These are phyloP conservation scores for Aphelenchoides bicaudatus DNA, from an alignment of 2,888 invertebrate genomes.

Conservation along the genomic window DNA sequence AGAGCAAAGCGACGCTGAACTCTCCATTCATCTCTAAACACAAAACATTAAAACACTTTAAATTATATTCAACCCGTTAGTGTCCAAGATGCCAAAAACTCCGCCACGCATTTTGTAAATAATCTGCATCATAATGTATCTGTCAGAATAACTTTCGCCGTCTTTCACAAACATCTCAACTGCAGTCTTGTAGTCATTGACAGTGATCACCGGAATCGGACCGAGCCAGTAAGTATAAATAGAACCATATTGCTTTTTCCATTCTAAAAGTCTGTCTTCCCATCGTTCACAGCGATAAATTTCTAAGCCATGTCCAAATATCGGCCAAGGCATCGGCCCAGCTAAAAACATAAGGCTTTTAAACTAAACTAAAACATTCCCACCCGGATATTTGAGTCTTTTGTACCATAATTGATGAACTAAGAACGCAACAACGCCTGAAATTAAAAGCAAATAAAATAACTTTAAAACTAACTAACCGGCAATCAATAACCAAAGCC, in stretches of 20 bases:
- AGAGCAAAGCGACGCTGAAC: constrained; percentile 35
- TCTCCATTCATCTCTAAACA: constrained; percentile 30
- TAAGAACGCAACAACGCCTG: neutral
- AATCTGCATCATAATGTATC: neutral
- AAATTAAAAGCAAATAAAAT: neutral
- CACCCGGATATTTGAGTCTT: neutral
- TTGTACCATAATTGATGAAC: constrained; percentile 3
- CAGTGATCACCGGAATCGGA: constrained; percentile 13
- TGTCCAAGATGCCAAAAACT: constrained; percentile 1
- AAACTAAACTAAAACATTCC: neutral
- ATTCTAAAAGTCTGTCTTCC: constrained; percentile 12
- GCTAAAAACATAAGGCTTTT: neutral
- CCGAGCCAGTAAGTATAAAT: constrained; percentile 24
- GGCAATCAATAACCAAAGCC: too few species aligned
- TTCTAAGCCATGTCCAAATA: constrained; percentile 7
- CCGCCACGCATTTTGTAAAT: neutral
- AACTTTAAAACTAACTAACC: too few species aligned
- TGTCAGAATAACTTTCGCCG: neutral
- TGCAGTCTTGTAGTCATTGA: constrained; percentile 11
- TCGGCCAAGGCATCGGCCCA: constrained; percentile 16
- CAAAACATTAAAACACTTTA: neutral
- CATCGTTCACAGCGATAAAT: neutral
- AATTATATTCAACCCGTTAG: neutral
- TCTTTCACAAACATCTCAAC: constrained; percentile 15
- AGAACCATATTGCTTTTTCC: constrained; percentile 13